Percentiles rank a stretch among this genome's conserved stretches.
Evolutionary conservation across 2,797 vertebrate genomes (phyloP).

Genomic region (Mormyrops attenuatus): DNA sequence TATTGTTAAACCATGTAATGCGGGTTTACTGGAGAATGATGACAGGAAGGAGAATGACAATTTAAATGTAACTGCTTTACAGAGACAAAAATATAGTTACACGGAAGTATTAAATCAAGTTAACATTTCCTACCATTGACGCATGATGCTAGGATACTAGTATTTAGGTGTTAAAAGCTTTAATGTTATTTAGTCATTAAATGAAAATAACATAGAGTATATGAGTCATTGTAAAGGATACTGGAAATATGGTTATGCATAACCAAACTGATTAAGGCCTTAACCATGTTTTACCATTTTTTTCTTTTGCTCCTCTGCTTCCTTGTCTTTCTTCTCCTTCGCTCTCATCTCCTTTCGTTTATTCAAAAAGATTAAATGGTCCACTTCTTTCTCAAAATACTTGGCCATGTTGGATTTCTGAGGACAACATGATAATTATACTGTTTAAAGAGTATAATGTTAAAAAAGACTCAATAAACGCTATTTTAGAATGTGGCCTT

Average conservation of each 20-base stretch:
- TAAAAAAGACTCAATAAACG: neutral
- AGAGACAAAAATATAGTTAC: conserved; percentile 13
- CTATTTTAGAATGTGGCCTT: neutral
- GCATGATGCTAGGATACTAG: neutral
- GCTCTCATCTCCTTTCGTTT: conserved; percentile 50
- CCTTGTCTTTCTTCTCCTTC: conserved; percentile 47
- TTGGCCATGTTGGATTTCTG: conserved; percentile 60
- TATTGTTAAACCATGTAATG: conserved; percentile 5
- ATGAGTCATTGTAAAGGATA: neutral
- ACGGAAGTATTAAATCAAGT: neutral
- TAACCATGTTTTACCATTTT: conserved; percentile 41
- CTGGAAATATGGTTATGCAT: neutral
- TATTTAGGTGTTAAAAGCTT: neutral
- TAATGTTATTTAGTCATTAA: neutral
- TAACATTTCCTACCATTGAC: neutral
- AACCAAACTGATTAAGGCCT: neutral
- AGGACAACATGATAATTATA: neutral
- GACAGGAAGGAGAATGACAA: conserved; percentile 5
- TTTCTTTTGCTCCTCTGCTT: conserved; percentile 49
- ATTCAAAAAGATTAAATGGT: conserved; percentile 59
- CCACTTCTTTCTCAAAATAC: conserved; percentile 75
- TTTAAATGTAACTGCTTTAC: conserved; percentile 8
- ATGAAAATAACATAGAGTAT: neutral
- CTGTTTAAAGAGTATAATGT: neutral
- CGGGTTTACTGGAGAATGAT: conserved; percentile 5